A percentile compares a stretch with the other conserved stretches of the same genome.
Conservation (phyloP, 2,888 invertebrate genomes). For the Lepas anatifera region DNA sequence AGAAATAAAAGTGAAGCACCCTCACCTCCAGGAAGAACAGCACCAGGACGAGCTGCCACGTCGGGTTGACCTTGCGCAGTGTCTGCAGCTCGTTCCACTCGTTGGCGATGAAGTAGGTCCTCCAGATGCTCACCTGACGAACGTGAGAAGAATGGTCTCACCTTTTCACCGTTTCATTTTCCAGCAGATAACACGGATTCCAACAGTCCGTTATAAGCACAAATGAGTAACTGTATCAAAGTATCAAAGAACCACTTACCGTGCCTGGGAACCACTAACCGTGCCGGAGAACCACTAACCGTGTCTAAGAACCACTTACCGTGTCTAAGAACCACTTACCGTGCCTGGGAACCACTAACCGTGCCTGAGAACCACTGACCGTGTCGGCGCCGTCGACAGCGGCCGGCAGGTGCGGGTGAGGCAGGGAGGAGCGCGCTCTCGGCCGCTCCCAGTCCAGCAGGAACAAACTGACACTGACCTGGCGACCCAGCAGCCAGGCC, state of each 20-base stretch:
- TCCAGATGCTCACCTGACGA: conserved; percentile 50
- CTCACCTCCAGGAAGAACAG: conserved; percentile 47
- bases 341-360: too few species aligned
- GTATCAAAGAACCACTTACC: too few species aligned
- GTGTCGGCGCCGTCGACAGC: conserved; percentile 27
- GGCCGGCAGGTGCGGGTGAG: conserved; percentile 24
- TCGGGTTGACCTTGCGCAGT: conserved; percentile 42
- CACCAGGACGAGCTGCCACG: conserved; percentile 44
- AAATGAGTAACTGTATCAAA: too few species aligned
- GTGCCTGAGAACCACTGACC: conserved; percentile 14
- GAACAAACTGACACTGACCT: conserved; percentile 54
- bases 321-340: too few species aligned
- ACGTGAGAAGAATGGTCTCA: too few species aligned
- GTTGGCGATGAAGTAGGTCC: conserved; percentile 69
- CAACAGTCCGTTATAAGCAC: too few species aligned
- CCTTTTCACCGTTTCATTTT: too few species aligned
- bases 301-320: too few species aligned
- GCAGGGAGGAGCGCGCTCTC: conserved; percentile 26
- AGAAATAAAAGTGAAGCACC: too few species aligned
- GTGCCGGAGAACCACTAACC: too few species aligned
- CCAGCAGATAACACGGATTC: too few species aligned
- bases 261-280: too few species aligned
- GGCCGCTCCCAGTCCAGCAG: conserved; percentile 76
- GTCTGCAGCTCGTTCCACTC: conserved; percentile 69
- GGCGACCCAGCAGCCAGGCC: conserved; percentile 43